Evolutionary conservation across 2,113 vertebrate genomes (phyloP), one percentile per base, ranked within the genome.

Genomic region (Canis aureus): DNA sequence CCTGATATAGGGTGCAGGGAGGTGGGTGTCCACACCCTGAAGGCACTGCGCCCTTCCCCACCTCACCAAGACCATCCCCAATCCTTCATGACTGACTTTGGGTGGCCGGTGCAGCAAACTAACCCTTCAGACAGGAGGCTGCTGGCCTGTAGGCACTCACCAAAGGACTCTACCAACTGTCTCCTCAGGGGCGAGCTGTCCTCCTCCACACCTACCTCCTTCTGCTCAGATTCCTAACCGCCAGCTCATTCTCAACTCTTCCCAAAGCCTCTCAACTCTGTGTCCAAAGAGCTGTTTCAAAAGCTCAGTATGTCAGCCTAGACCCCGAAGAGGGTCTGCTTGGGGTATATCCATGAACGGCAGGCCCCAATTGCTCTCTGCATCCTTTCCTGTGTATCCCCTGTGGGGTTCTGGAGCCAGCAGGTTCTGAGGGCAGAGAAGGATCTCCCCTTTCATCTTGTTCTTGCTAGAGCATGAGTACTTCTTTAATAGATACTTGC

Each of bases 341-440:
- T 12, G 2, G 35, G 17, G 12, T 1, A 2, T 6, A 9, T 67
- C 59, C 5, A 5, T 0, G 32, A 29, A 17, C 2, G 7, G 43
- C 76, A 79, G 64, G n/a, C 25, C 49, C 23, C 3, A 8, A 9
- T 66, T 51, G 4, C 32, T 38, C n/a, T 53, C 35, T 5, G 59
- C 4, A 35, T 19, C 27, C 80, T 27, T 29, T 22, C 38, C 23
- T 32, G 35, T 22, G 12, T 19, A 0, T 15, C 32, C 5, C 0
- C 13, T 5, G 3, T 43, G 59, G 25, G 23, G 73, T 57, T 49
- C 79, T 49, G 15, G 53, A 67, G 29, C 66, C 16, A 23, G 51
- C 25, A 51, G 43, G 53, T 38, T 71, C 69, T 3, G 60, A 89
- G 20, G 35, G 49, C 49, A 55, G 49, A 66, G 35, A 49, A 51